Percentiles rank a stretch among this genome's conserved stretches.
Evolutionary conservation across 2,113 vertebrate genomes (phyloP).

Genomic region (Grammomys surdaster): DNA sequence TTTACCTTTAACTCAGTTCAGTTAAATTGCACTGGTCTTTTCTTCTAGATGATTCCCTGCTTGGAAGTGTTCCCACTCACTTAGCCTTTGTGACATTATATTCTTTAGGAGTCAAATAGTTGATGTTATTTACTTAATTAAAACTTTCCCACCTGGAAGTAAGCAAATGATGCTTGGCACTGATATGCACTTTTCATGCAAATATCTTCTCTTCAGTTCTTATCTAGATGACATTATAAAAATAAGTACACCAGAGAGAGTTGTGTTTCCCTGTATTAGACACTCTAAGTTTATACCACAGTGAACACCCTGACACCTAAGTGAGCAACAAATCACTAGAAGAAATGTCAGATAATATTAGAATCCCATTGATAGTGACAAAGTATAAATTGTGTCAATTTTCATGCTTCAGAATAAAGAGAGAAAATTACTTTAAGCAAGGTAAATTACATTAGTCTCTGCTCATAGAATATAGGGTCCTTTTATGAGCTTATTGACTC

Average conservation of each 20-base stretch:
- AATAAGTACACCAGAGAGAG: background rate
- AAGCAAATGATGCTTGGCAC: background rate
- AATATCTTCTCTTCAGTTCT: background rate
- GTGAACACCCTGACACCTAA: background rate
- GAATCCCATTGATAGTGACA: background rate
- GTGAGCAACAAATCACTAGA: background rate
- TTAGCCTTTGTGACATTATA: background rate
- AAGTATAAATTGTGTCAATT: background rate
- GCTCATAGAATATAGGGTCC: background rate
- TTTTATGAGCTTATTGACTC: background rate
- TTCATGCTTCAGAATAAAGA: background rate
- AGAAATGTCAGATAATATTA: background rate
- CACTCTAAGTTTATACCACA: background rate
- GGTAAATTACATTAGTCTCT: background rate
- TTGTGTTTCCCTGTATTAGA: background rate
- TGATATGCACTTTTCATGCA: background rate
- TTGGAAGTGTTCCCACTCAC: background rate
- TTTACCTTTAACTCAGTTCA: background rate
- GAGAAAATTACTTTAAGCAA: background rate
- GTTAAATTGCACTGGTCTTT: background rate
- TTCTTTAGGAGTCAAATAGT: background rate
- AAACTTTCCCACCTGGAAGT: background rate
- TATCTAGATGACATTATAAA: background rate
- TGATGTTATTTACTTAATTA: background rate
- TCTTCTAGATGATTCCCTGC: background rate